Conservation (phyloP, 2,888 invertebrate genomes). For the Dermolepida albohirtum region DNA sequence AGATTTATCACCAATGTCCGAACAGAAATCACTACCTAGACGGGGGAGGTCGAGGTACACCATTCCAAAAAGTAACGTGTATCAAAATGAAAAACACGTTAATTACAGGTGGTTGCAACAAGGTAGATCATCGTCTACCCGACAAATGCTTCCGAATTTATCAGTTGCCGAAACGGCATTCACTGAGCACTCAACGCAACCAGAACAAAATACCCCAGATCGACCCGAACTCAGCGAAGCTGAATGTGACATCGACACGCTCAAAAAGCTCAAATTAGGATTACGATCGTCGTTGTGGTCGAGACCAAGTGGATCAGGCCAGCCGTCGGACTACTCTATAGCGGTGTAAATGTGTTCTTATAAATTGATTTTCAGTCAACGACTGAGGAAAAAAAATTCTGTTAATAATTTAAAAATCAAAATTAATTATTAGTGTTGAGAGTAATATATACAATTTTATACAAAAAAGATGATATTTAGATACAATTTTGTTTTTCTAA, state of each 20-base stretch:
- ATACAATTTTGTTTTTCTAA: slow-evolving; percentile 41
- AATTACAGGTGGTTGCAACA: slow-evolving; percentile 68
- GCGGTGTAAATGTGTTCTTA: slow-evolving; percentile 70
- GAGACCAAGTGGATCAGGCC: slow-evolving; percentile 70
- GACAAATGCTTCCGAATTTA: slow-evolving; percentile 75
- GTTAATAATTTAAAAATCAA: slow-evolving; percentile 49
- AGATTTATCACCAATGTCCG: slow-evolving; percentile 82
- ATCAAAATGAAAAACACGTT: slow-evolving; percentile 68
- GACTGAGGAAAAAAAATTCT: slow-evolving; percentile 46
- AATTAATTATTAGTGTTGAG: slow-evolving; percentile 53
- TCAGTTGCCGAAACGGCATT: slow-evolving; percentile 71
- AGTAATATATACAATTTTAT: slow-evolving; percentile 57
- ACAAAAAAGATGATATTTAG: slow-evolving; percentile 53
- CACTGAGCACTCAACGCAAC: slow-evolving; percentile 61
- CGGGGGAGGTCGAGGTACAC: slow-evolving; percentile 77
- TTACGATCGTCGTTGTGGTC: slow-evolving; percentile 79
- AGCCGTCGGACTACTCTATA: slow-evolving; percentile 80
- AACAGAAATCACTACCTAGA: slow-evolving; percentile 80
- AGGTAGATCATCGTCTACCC: slow-evolving; percentile 63
- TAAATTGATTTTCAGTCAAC: slow-evolving; percentile 31
- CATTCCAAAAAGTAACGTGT: slow-evolving; percentile 60
- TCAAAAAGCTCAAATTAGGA: slow-evolving; percentile 79
- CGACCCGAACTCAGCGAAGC: slow-evolving; percentile 76
- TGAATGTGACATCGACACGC: slow-evolving; percentile 79
- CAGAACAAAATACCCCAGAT: slow-evolving; percentile 64